A percentile compares a stretch with the other conserved stretches of the same genome.
Evolutionary conservation across 2,113 vertebrate species (phyloP).

Genomic region (Phalacrocorax carbo): DNA sequence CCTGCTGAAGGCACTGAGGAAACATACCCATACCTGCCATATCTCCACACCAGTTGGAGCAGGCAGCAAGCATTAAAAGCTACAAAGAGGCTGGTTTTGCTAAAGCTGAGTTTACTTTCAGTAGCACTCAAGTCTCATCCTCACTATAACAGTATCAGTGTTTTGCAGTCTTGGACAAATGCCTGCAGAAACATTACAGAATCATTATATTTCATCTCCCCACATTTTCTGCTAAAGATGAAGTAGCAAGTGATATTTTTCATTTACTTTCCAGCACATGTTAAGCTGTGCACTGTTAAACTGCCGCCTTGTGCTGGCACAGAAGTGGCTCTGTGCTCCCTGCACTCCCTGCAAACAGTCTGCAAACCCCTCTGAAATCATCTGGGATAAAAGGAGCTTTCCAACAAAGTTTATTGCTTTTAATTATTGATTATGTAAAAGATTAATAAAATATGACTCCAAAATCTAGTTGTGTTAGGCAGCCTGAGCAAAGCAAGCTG

Average conservation of each 20-base stretch:
- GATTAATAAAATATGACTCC: conserved; percentile 26
- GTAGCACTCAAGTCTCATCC: not conserved
- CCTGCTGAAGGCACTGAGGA: not conserved
- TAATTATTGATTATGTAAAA: conserved; percentile 23
- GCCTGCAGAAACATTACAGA: not conserved
- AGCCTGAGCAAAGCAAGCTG: not conserved
- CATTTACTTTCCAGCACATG: not conserved
- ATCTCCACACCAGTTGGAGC: not conserved
- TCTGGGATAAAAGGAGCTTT: not conserved
- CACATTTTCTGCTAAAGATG: not conserved
- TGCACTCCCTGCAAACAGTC: not conserved
- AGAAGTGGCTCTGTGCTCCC: not conserved
- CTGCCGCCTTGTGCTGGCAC: fast-evolving
- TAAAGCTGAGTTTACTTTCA: not conserved
- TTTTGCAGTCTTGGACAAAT: not conserved
- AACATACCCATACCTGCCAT: fast-evolving
- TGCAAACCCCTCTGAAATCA: not conserved
- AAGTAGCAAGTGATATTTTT: not conserved
- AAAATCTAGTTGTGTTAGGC: not conserved
- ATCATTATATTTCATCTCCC: not conserved
- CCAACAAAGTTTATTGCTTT: not conserved
- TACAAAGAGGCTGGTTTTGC: not conserved
- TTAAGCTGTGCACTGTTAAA: not conserved
- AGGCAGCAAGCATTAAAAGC: not conserved
- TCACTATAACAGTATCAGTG: not conserved